Conservation (phyloP, 2,888 invertebrate species). For the Trachelus troglodyta region DNA sequence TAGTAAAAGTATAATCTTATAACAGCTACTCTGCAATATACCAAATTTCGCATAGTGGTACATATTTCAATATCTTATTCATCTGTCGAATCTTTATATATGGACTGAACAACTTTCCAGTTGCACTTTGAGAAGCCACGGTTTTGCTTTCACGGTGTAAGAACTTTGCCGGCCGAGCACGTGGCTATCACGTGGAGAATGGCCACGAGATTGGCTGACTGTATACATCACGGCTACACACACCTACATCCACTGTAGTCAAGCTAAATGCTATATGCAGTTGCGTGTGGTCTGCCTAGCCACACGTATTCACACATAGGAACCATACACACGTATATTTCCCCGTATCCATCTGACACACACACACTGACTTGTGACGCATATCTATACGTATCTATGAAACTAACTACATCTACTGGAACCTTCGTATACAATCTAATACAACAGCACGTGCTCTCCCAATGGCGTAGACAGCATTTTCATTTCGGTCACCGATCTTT, state of each 20-base stretch:
- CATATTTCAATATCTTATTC: not conserved
- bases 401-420: not conserved
- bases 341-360: too few species aligned
- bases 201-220: not conserved
- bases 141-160: not conserved
- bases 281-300: not conserved
- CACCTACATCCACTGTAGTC: not conserved
- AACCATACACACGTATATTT: not conserved
- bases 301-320: not conserved
- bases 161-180: not conserved
- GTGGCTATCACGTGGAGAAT: constrained; percentile 7
- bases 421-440: not conserved
- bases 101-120: not conserved
- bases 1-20: too few species aligned
- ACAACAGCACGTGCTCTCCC: not conserved
- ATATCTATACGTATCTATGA: not conserved
- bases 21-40: too few species aligned
- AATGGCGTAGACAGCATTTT: not conserved
- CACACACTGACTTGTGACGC: not conserved
- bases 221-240: not conserved
- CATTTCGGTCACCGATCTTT: not conserved
- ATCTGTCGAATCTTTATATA: not conserved
- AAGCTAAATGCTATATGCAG: not conserved
- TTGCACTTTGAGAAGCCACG: not conserved
- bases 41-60: not conserved